Base-by-base conservation (phyloP, 2,797 vertebrate species). In the Muscicapa comitata region DNA sequence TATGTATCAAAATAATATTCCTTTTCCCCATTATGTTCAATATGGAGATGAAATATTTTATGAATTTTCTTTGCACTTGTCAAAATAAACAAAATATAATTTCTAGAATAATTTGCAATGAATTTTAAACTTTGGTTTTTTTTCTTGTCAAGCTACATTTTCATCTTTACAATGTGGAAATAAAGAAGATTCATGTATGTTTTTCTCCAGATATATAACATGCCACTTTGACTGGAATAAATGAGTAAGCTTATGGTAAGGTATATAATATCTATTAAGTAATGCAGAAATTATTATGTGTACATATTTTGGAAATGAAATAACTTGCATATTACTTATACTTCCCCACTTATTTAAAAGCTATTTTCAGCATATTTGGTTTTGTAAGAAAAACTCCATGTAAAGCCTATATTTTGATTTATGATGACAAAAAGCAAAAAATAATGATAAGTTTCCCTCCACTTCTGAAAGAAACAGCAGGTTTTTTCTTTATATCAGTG, bases 81-180 rank as follows among this genome's bases (percentile, higher is more conserved):
- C 81, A 91, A 95, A 96, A 96, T 94, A 95, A 94, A 73, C n/a
- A 94, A 90, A 94, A 90, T 67, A 91, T 87, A 87, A 93, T 95
- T 95, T 95, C n/a, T 65, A 77, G 38, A 43, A 83, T 93, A 93
- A 95, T 94, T 89, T 82, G 25, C 67, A 89, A 95, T 87, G n/a
- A 93, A 93, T 95, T 95, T 87, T 79, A 92, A 67, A 80, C n/a
- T 91, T 85, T 26, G 2, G 2, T 6, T 2, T 31, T 82, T 74
- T 92, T 95, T 76, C 55, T 76, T 80, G 85, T 42, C 28, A 68
- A 82, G 57, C 47, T 83, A 25, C 40, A 47, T 87, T 95, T 95
- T 76, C 50, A 43, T 85, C 29, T 93, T 79, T 91, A 65, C 25
- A 58, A 12, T 80, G 20, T 51, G 47, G 38, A 94, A 89, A 91